Conservation (phyloP, 2,113 vertebrate species). For the Limanda limanda region DNA sequence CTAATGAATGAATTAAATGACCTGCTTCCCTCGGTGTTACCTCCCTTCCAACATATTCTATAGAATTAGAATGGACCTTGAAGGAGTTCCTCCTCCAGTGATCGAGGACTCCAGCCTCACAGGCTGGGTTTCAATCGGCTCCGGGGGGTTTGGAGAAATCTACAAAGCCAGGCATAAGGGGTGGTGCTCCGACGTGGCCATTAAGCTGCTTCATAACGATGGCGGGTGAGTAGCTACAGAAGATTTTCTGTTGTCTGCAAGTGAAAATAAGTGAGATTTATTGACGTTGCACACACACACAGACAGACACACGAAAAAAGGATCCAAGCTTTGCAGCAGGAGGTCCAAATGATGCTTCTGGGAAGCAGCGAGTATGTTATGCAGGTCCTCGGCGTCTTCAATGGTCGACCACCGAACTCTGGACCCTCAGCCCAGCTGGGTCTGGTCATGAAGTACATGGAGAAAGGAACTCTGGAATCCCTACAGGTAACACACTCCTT, state of each 20-base stretch:
- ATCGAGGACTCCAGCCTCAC: constrained; percentile 57
- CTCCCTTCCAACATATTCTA: too few relatives aligned
- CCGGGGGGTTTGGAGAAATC: constrained; percentile 82
- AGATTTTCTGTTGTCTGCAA: neutral
- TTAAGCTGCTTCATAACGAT: constrained; percentile 64
- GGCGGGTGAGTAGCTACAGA: constrained; percentile 62
- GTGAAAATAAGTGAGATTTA: neutral
- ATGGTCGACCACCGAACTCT: neutral
- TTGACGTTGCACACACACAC: constrained; percentile 6
- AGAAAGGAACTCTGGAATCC: constrained; percentile 82
- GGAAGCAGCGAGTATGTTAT: constrained; percentile 73
- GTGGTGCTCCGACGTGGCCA: constrained; percentile 67
- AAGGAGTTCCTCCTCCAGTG: constrained; percentile 35
- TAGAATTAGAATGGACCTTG: too few relatives aligned
- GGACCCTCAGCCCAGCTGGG: constrained; percentile 45
- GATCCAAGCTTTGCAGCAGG: constrained; percentile 49
- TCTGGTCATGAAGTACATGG: constrained; percentile 87
- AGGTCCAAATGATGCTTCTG: constrained; percentile 73
- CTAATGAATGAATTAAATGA: too few relatives aligned
- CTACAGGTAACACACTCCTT: constrained; percentile 64
- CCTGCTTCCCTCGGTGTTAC: too few relatives aligned
- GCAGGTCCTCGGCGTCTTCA: constrained; percentile 72
- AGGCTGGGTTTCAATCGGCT: constrained; percentile 60
- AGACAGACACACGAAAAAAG: too few relatives aligned
- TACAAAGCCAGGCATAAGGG: constrained; percentile 69